These are phyloP conservation scores for Aplodontia rufa DNA, from an alignment of 2,113 vertebrate species.

Conservation along the genomic window DNA sequence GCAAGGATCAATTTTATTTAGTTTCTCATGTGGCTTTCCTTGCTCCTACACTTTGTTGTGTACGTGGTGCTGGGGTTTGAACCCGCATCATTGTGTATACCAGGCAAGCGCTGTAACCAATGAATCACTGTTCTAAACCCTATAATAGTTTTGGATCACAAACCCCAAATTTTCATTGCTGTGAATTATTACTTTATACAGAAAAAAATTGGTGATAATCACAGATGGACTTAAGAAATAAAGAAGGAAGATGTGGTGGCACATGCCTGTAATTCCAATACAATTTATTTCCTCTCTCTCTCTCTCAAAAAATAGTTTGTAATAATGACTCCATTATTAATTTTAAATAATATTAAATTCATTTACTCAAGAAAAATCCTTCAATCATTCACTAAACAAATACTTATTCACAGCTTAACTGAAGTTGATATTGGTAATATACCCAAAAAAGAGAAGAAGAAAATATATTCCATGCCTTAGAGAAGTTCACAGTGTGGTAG, in stretches of 20 bases:
- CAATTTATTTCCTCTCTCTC: too few relatives aligned
- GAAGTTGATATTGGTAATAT: background rate
- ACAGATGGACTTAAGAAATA: background rate
- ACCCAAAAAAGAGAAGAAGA: background rate
- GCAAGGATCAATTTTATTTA: too few relatives aligned
- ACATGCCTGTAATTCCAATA: too few relatives aligned
- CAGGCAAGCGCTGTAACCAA: too few relatives aligned
- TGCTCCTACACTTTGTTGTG: too few relatives aligned
- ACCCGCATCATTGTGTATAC: too few relatives aligned
- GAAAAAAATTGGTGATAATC: background rate
- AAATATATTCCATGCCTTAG: background rate
- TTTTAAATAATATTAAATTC: conserved; percentile 15
- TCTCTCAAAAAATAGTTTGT: conserved; percentile 21
- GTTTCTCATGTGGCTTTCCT: too few relatives aligned
- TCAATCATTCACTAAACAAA: background rate
- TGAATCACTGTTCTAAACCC: too few relatives aligned
- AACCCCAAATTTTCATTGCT: background rate
- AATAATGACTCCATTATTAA: background rate
- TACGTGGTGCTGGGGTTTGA: too few relatives aligned
- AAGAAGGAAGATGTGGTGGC: too few relatives aligned
- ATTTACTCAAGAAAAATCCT: background rate
- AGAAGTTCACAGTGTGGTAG: background rate
- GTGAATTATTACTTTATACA: background rate
- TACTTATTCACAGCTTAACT: background rate
- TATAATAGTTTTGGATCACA: too few relatives aligned